These are phyloP conservation scores for Corydoras sp. DNA, from an alignment of 2,113 vertebrate species.

Conservation along the genomic window DNA sequence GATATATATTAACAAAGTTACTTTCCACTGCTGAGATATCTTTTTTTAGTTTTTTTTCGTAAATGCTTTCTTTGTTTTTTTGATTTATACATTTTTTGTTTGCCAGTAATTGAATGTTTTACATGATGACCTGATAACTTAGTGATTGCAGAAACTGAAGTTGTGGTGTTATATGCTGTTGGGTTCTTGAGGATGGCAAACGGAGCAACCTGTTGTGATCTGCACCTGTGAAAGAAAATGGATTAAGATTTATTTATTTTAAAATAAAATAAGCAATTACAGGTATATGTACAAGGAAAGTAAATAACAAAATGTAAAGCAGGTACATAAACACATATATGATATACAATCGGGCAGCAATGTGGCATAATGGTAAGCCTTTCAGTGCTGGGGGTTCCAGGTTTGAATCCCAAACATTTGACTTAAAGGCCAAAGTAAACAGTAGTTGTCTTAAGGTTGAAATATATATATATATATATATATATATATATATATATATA, in stretches of 20 bases:
- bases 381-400: too few species aligned
- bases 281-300: too few species aligned
- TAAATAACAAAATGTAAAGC: neutral
- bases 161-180: constrained; percentile 49
- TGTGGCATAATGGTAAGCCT: too few species aligned
- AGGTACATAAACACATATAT: neutral
- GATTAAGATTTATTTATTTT: too few species aligned
- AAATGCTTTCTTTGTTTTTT: constrained; percentile 11
- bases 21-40: constrained; percentile 14
- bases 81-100: constrained; percentile 30
- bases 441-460: too few species aligned
- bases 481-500: too few species aligned
- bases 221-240: constrained; percentile 55
- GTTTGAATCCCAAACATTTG: too few species aligned
- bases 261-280: too few species aligned
- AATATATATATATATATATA: too few species aligned
- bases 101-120: neutral
- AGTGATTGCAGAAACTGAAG: constrained; percentile 4
- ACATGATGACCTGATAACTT: constrained; percentile 4
- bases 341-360: too few species aligned
- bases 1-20: too few species aligned
- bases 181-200: constrained; percentile 54
- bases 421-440: too few species aligned
- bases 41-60: neutral
- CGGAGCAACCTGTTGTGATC: constrained; percentile 45